Conservation (phyloP, 2,888 invertebrate species). For the Conops quadrifasciatus region DNA sequence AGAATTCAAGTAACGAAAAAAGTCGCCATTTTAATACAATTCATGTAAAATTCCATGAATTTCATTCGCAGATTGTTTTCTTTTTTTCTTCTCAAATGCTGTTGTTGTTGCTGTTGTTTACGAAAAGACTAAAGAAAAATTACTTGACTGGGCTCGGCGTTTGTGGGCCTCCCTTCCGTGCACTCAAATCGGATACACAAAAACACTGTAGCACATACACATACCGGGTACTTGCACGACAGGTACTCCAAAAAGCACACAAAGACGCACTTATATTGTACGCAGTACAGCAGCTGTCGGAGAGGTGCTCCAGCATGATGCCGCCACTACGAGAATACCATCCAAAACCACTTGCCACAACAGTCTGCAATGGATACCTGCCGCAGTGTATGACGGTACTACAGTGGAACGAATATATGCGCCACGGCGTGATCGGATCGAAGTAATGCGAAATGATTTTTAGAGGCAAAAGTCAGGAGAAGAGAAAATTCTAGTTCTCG, state of each 20-base stretch:
- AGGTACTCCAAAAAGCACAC: background rate
- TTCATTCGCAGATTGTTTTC: slow-evolving; percentile 5
- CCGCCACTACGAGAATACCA: too few species aligned
- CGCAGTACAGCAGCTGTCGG: background rate
- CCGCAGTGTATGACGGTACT: too few species aligned
- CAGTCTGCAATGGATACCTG: too few species aligned
- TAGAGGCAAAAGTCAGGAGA: too few species aligned
- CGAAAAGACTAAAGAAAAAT: slow-evolving; percentile 12
- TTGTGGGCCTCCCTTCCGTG: background rate
- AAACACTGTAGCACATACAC: slow-evolving; percentile 15
- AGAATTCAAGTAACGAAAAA: background rate
- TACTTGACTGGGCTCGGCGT: background rate
- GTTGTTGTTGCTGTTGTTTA: background rate
- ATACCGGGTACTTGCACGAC: background rate
- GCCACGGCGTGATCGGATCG: too few species aligned
- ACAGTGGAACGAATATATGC: too few species aligned
- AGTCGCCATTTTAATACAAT: slow-evolving; percentile 24
- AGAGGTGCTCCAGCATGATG: background rate
- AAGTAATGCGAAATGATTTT: too few species aligned
- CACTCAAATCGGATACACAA: slow-evolving; percentile 25
- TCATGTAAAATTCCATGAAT: slow-evolving; percentile 25
- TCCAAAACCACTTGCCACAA: too few species aligned
- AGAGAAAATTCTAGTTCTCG: too few species aligned
- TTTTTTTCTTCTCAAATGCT: background rate
- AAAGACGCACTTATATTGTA: background rate